A percentile compares a stretch with the other conserved stretches of the same genome.
phyloP scores from a whole-genome alignment of 2,888 invertebrate species.

The Agrotis exclamationis region DNA sequence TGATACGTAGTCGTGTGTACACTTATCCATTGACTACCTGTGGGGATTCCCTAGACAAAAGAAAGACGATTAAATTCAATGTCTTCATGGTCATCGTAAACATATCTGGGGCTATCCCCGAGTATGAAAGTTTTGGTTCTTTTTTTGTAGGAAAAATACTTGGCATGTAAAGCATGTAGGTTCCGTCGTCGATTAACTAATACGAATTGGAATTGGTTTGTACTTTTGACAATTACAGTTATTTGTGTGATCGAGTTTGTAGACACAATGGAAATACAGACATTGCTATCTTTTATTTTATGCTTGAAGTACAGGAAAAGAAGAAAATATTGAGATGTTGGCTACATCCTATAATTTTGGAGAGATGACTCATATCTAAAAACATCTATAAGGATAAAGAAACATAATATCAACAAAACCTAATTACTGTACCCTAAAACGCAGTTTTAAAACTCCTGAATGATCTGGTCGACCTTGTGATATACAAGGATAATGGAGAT shows the following conservation, averaged over 20 bases:
- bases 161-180: neutral
- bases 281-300: too few species aligned
- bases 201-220: too few species aligned
- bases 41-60: constrained; percentile 23
- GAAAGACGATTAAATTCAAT: constrained; percentile 32
- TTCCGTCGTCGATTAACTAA: constrained; percentile 15
- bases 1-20: neutral
- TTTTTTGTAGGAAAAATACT: constrained; percentile 13
- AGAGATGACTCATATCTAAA: too few species aligned
- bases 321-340: too few species aligned
- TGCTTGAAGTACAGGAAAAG: too few species aligned
- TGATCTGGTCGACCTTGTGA: constrained; percentile 51
- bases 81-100: constrained; percentile 9
- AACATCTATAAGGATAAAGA: neutral
- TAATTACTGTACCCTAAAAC: constrained; percentile 15
- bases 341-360: too few species aligned
- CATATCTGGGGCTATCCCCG: constrained; percentile 52
- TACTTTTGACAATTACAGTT: too few species aligned
- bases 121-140: constrained; percentile 21
- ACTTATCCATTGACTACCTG: constrained; percentile 31
- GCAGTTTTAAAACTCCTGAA: constrained; percentile 3
- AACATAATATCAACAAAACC: too few species aligned
- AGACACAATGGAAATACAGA: too few species aligned
- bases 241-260: too few species aligned
- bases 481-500: constrained; percentile 53